Evolutionary conservation across 2,888 invertebrate species (phyloP).

Genomic region (Andricus quercusramuli): DNA sequence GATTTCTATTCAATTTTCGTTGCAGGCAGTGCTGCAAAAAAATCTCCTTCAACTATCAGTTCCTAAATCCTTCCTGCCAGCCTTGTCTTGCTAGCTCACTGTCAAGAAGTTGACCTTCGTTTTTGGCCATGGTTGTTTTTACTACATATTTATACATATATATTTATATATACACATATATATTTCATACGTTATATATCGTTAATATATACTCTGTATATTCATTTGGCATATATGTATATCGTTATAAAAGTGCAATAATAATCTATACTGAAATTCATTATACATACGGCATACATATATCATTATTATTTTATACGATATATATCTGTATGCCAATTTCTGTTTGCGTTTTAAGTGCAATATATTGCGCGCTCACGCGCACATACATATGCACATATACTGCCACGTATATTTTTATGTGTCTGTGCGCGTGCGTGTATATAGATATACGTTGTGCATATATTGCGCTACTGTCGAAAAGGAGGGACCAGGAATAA

Average conservation of each 20-base stretch:
- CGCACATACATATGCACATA: conserved; percentile 61
- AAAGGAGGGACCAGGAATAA: conserved; percentile 51
- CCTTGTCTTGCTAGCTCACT: conserved; percentile 80
- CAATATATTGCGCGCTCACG: conserved; percentile 54
- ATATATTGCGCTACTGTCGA: conserved; percentile 54
- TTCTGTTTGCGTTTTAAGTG: conserved; percentile 57
- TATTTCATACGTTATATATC: conserved; percentile 55
- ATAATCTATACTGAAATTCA: conserved; percentile 12
- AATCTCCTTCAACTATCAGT: conserved; percentile 21
- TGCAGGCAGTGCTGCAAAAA: not conserved
- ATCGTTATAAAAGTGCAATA: conserved; percentile 37
- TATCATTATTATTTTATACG: conserved; percentile 51
- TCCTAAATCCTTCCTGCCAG: conserved; percentile 66
- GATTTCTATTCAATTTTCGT: not conserved
- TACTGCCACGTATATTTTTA: conserved; percentile 59
- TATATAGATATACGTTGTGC: conserved; percentile 55
- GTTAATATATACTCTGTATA: conserved; percentile 34
- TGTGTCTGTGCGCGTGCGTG: conserved; percentile 46
- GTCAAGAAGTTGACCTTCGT: conserved; percentile 98
- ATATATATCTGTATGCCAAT: conserved; percentile 59
- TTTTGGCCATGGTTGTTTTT: conserved; percentile 91
- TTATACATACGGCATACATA: conserved; percentile 43
- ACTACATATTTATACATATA: conserved; percentile 76
- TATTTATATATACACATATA: conserved; percentile 61
- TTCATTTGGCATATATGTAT: conserved; percentile 52